Evolutionary conservation across 1,140 invertebrate species (phyloP), one percentile per base, ranked within the genome.

Genomic region (Aphis craccivora): DNA sequence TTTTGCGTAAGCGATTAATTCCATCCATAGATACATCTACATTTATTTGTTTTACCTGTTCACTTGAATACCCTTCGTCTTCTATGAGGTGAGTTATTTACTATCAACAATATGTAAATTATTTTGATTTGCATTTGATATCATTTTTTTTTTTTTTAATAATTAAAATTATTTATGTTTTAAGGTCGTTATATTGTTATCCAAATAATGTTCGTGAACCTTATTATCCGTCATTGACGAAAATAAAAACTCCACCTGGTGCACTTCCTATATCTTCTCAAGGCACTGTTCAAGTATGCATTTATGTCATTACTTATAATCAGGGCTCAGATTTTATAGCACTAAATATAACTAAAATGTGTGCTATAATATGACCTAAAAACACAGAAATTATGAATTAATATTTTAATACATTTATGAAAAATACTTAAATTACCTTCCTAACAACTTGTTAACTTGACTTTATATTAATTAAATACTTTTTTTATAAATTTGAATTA

Each of bases 21-120:
- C 96, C 97, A 11, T 95, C 96, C 18, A 95, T 96, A 45, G 97
- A 97, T 94, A 96, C 96, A 5, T 97, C 97, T 25, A 97, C 96
- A 93, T 98, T 98, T 95, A 97, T 98, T 51, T 99, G 98, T 95
- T 99, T 98, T 95, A 98, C 97, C 87, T 99, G 98, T 96, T 97
- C 97, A 45, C 96, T 97, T 94, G 97, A 97, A 95, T 97, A 97
- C 95, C 96, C 97, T 93, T 97, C 97, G 37, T 97, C 97, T 48
- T 95, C 95, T 96, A 97, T 96, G 76, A 43, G 93, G 93, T 94
- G 40, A 37, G 30, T 60, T 40, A 88, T 51, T 35, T 89, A 55
- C 25, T 89, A 87, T 23, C 23, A 35, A 67, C 30, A n/a, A n/a
- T 67, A 67, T 11, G 20, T 51, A 35, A 37, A 53, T 60, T 40